Evolutionary conservation across 1,140 invertebrate species (phyloP).

Genomic region (Sogatella furcifera): DNA sequence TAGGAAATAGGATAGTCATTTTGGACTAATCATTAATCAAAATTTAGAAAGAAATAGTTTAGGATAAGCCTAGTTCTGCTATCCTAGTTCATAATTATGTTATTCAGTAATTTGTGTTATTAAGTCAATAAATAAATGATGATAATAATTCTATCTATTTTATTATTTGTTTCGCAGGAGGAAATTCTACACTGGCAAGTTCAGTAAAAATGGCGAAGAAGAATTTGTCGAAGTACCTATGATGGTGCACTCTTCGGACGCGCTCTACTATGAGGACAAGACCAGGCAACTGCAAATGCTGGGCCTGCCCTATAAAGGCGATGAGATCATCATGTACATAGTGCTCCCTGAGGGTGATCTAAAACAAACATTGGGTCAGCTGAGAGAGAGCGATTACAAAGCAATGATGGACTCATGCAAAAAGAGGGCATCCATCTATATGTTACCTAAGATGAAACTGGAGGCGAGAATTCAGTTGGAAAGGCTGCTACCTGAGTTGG

Average conservation of each 20-base stretch:
- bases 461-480: constrained; percentile 42
- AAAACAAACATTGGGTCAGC: constrained; percentile 32
- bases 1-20: no score
- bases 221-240: constrained; percentile 41
- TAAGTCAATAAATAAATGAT: no score
- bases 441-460: constrained; percentile 56
- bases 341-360: constrained; percentile 43
- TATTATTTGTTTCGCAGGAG: constrained; percentile 29
- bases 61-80: no score
- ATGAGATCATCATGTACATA: constrained; percentile 53
- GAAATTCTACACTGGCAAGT: constrained; percentile 37
- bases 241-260: constrained; percentile 49
- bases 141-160: no score
- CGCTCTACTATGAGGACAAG: constrained; percentile 43
- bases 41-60: no score
- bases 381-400: constrained; percentile 38
- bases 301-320: constrained; percentile 57
- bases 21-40: no score
- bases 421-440: constrained; percentile 38
- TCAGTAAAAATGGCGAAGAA: constrained; percentile 30
- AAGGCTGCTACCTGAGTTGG: constrained; percentile 38
- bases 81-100: no score
- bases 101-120: no score
- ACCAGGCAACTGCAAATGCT: constrained; percentile 47
- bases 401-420: constrained; percentile 37